Evolutionary conservation across 2,113 vertebrate genomes (phyloP).

Genomic region (Vulpes vulpes): DNA sequence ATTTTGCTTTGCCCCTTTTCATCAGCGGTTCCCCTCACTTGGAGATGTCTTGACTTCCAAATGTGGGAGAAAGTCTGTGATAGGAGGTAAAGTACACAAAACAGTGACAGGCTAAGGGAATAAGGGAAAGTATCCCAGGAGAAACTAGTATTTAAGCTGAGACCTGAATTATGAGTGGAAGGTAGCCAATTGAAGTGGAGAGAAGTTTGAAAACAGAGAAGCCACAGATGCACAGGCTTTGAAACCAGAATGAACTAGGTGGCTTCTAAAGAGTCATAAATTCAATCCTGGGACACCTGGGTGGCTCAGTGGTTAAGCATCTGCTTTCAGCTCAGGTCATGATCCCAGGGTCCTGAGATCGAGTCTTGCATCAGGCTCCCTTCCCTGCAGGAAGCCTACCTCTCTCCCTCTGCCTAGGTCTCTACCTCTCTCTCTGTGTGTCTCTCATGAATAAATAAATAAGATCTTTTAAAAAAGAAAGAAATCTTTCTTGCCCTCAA

Average conservation of each 20-base stretch:
- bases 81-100: neutral
- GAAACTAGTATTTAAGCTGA: neutral
- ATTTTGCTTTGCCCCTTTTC: neutral
- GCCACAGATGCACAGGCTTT: neutral
- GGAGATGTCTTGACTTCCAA: neutral
- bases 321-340: too few species aligned
- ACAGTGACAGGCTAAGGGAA: neutral
- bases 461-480: too few species aligned
- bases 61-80: neutral
- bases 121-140: neutral
- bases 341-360: too few species aligned
- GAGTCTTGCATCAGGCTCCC: too few species aligned
- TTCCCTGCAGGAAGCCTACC: too few species aligned
- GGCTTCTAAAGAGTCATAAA: neutral
- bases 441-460: too few species aligned
- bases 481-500: neutral
- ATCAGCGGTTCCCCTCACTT: neutral
- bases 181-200: neutral
- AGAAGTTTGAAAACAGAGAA: neutral
- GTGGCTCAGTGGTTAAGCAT: too few species aligned
- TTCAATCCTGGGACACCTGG: neutral
- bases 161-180: neutral
- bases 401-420: too few species aligned
- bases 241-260: neutral
- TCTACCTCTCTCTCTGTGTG: too few species aligned